Conservation (phyloP, 2,888 invertebrate species). For the Desoria tigrina region DNA sequence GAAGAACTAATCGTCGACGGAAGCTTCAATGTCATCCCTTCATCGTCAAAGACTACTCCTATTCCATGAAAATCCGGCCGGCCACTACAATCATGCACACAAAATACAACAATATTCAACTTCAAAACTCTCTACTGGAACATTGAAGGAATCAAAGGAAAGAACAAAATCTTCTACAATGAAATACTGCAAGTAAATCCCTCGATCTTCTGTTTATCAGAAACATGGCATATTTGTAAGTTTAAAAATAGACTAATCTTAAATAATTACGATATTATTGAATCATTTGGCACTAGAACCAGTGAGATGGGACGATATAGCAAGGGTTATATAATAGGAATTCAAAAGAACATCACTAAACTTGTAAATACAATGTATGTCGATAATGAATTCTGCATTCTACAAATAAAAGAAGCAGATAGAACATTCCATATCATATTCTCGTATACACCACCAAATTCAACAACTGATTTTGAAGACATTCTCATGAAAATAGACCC, state of each 20-base stretch:
- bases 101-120: too few relatives aligned
- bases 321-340: not conserved
- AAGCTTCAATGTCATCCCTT: too few relatives aligned
- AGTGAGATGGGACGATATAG: not conserved
- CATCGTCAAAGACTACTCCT: too few relatives aligned
- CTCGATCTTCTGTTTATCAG: not conserved
- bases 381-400: not conserved
- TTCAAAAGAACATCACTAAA: not conserved
- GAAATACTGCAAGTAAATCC: not conserved
- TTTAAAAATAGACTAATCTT: not conserved
- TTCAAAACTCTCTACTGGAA: not conserved
- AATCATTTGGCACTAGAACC: not conserved
- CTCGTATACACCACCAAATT: not conserved
- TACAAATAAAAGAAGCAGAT: not conserved
- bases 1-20: too few relatives aligned
- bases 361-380: not conserved
- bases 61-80: too few relatives aligned
- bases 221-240: slow-evolving; percentile 2
- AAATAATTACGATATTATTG: slow-evolving; percentile 4
- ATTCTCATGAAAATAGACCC: too few relatives aligned
- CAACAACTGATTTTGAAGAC: too few relatives aligned
- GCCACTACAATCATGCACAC: too few relatives aligned
- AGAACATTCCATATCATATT: not conserved
- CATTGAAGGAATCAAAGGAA: not conserved
- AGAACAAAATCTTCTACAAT: not conserved